These are phyloP conservation scores for Seladonia tumulorum DNA, from an alignment of 2,888 invertebrate genomes.

Conservation along the genomic window DNA sequence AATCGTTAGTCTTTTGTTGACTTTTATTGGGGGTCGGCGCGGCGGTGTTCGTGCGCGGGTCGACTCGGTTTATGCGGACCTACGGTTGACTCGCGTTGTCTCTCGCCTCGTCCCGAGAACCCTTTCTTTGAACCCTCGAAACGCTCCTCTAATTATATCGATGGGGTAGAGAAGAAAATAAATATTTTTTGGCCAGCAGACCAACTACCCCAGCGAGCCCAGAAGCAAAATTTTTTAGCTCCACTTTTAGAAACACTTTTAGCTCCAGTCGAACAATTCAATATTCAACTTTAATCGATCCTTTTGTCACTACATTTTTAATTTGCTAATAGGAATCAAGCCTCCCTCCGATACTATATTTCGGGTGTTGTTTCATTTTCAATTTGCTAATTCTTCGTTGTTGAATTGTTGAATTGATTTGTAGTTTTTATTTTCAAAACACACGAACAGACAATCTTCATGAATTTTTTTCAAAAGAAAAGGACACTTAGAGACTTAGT, in stretches of 20 bases:
- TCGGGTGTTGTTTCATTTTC: no score
- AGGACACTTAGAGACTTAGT: no score
- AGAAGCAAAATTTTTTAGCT: not conserved
- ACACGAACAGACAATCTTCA: no score
- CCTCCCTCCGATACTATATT: no score
- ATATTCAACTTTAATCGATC: no score
- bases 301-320: no score
- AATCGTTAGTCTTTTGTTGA: slow-evolving; percentile 85
- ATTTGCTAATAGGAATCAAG: no score
- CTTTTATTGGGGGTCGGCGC: slow-evolving; percentile 82
- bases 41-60: slow-evolving; percentile 51
- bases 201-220: not conserved
- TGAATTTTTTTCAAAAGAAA: no score
- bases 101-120: slow-evolving; percentile 50
- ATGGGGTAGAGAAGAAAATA: not conserved
- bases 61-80: slow-evolving; percentile 27
- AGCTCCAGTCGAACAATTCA: not conserved
- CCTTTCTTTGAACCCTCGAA: not conserved
- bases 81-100: slow-evolving; percentile 54
- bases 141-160: slow-evolving; percentile 5
- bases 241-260: no score
- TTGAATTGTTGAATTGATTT: no score
- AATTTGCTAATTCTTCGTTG: no score
- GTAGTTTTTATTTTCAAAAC: no score
- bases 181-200: not conserved